Evolutionary conservation across 2,113 vertebrate genomes (phyloP), one percentile per base, ranked within the genome.

Genomic region (Tetrao urogallus): DNA sequence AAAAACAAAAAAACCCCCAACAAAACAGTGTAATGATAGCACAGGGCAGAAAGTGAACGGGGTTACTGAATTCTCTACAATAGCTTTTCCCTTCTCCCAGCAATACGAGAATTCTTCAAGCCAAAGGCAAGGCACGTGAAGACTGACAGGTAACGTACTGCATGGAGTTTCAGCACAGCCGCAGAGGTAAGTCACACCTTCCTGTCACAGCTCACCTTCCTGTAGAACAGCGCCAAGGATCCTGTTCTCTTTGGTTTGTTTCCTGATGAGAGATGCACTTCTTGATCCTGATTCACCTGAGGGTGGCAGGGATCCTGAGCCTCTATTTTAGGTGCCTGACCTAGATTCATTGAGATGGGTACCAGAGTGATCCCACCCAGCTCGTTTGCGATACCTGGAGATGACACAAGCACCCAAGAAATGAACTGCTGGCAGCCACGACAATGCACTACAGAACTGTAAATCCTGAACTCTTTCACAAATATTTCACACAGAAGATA

Each of bases 181-280:
- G 47, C 0, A 0, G 25, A 15, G 7, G 58, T 27, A 32, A 14
- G 63, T 30, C 43, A 3, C 0, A 2, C 15, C 21, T 15, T 7
- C n/a, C 52, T 24, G 38, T 30, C 0, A 27, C 4, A 34, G 82
- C 93, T 22, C 67, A 99, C 99, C 98, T 99, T 99, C 91, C 99
- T 98, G 96, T 99, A 99, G 96, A 99, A 99, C 21, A 99, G 98
- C 3, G 99, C 99, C 82, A 99, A 97, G 4, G 99, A 99, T 3
- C 99, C 99, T 0, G 98, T 99, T 93, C 97, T 98, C 72, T 97
- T 98, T 0, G 99, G 99, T 77, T 97, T 98, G 54, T 86, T 96
- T 40, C 42, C 82, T 71, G 92, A 63, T 25, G 76, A 19, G n/a
- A 91, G 84, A 54, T 88, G 96, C 6, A 12, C 25, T 4, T 98